A percentile compares a stretch with the other conserved stretches of the same genome.
Evolutionary conservation across 2,113 vertebrate species (phyloP).

Genomic region (Etia nguti): DNA sequence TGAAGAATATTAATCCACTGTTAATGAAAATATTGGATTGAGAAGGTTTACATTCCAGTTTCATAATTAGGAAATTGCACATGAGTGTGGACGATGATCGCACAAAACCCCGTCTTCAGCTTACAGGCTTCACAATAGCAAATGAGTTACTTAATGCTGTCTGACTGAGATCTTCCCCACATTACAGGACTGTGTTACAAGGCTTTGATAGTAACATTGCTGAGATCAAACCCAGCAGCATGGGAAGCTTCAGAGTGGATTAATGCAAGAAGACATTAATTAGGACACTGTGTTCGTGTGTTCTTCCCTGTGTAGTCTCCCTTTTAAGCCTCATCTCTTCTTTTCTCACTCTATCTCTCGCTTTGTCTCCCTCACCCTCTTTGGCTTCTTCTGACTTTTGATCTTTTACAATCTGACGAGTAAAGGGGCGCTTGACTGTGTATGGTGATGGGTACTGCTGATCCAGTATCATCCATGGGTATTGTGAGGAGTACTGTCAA

Average conservation of each 20-base stretch:
- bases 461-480: not conserved
- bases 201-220: slow-evolving; percentile 48
- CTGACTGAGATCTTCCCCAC: slow-evolving; percentile 31
- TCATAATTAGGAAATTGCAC: not conserved
- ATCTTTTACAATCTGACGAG: slow-evolving; percentile 36
- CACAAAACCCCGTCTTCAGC: not conserved
- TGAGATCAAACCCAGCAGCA: slow-evolving; percentile 55
- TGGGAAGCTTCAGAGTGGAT: slow-evolving; percentile 47
- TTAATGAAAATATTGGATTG: not conserved
- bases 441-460: not conserved
- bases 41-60: not conserved
- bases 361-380: slow-evolving; percentile 7
- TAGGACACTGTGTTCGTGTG: slow-evolving; percentile 49
- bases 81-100: not conserved
- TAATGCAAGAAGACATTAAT: slow-evolving; percentile 59
- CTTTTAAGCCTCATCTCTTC: slow-evolving; percentile 7
- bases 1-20: not conserved
- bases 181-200: not conserved
- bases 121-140: not conserved
- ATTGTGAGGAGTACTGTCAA: not conserved
- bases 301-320: slow-evolving; percentile 39
- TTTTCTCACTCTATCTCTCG: not conserved
- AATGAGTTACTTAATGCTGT: slow-evolving; percentile 6
- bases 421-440: not conserved
- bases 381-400: slow-evolving; percentile 7